A percentile compares a stretch with the other conserved stretches of the same genome.
phyloP scores from a whole-genome alignment of 2,113 vertebrate species.

The Toxotes chatareus region DNA sequence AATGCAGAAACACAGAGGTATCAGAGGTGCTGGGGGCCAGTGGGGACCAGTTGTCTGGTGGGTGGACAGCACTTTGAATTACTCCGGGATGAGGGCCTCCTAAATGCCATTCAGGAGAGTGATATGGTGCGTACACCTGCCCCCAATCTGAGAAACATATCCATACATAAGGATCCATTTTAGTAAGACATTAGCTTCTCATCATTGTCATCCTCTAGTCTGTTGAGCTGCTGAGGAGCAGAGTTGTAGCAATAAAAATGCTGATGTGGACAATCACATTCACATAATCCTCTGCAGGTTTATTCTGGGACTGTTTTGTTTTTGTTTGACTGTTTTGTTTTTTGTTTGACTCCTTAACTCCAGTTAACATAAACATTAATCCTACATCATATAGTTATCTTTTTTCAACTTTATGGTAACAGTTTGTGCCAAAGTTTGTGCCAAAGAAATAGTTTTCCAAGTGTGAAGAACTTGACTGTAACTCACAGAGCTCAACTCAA shows the following conservation, averaged over 20 bases:
- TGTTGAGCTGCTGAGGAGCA: too few species aligned
- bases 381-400: background rate
- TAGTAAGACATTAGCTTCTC: constrained; percentile 14
- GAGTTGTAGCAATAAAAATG: background rate
- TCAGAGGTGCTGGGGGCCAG: constrained; percentile 58
- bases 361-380: background rate
- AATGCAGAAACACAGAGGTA: constrained; percentile 57
- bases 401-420: too few species aligned
- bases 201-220: background rate
- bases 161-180: constrained; percentile 5
- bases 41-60: constrained; percentile 56
- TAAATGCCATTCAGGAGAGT: constrained; percentile 51
- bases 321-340: background rate
- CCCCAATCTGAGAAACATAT: constrained; percentile 24
- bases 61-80: constrained; percentile 57
- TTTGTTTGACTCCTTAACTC: background rate
- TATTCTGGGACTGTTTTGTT: background rate
- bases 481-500: too few species aligned
- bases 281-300: background rate
- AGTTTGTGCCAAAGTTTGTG: too few species aligned
- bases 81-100: constrained; percentile 44
- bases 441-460: background rate
- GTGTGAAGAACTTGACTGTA: background rate
- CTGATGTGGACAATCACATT: background rate
- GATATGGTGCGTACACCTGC: constrained; percentile 57